Base-by-base conservation (phyloP, 2,113 vertebrate species). In the Elephantulus edwardii region DNA sequence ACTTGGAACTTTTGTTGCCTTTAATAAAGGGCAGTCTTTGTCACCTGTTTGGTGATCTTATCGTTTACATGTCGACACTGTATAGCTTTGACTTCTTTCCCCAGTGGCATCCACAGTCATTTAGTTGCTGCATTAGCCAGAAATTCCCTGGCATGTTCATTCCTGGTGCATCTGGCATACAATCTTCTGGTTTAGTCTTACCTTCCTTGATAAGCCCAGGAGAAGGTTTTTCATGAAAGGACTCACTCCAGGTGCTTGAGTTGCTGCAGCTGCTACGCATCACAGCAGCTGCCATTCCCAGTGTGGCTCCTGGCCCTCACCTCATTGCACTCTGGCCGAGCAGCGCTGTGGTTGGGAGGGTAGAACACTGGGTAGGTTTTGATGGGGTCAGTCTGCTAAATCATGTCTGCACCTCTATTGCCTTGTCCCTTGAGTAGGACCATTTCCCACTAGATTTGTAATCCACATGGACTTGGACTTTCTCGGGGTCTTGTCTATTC, bases 1-100 rank as follows among this genome's bases (percentile, higher is more conserved):
- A n/a, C n/a, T n/a, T n/a, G n/a, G n/a, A n/a, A n/a, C n/a, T n/a
- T n/a, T n/a, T n/a, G n/a, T n/a, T n/a, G n/a, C n/a, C n/a, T n/a
- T n/a, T n/a, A n/a, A n/a, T n/a, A n/a, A n/a, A n/a, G n/a, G n/a
- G n/a, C n/a, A n/a, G n/a, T n/a, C n/a, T n/a, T n/a, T n/a, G n/a
- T n/a, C n/a, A n/a, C n/a, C n/a, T n/a, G n/a, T n/a, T n/a, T n/a
- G n/a, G n/a, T n/a, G n/a, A n/a, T n/a, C n/a, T n/a, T n/a, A n/a
- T n/a, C n/a, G n/a, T n/a, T n/a, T n/a, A n/a, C n/a, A n/a, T n/a
- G n/a, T n/a, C n/a, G n/a, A 99, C 99, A 99, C 93, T 99, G 99
- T 99, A 99, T 99, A 92, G 99, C 99, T 96, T 99, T 99, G 95
- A 99, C 99, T 96, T 99, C 99, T 96, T 98, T 99, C 70, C 99